Evolutionary conservation across 2,797 vertebrate species (phyloP), one percentile per base, ranked within the genome.

Genomic region (Enteromius afrohamiltoni): DNA sequence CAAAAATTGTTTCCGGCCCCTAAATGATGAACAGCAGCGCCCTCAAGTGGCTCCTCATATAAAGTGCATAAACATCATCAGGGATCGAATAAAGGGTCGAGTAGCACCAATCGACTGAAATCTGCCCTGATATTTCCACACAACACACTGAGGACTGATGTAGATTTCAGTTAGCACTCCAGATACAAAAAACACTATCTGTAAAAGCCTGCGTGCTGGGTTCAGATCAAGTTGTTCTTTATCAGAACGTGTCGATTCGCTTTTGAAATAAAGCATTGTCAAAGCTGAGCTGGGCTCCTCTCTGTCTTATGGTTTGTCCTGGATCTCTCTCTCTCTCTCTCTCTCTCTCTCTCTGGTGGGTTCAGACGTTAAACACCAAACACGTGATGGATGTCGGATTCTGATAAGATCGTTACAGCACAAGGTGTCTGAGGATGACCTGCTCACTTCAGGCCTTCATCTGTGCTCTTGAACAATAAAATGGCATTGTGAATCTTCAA

Each of bases 401-500:
- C 85, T 89, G 70, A 88, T 93, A 92, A 90, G 87, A 90, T 92
- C 91, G 93, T 92, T 92, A 94, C 90, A 87, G 87, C 80, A 93
- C 92, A 29, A 91, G 90, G 73, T 47, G 78, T 84, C 23, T 74
- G 14, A 65, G n/a, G 34, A 68, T 37, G 9, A 77, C n/a, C 5
- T 86, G 86, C 88, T 98, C 96, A 98, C 94, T 97, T 97, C 83
- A 97, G 95, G 91, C 94, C 94, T 91, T 99, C 97, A 37, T 99
- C 97, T 77, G 96, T 95, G 0, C 96, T 99, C 94, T 98, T 99
- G 93, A 99, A 99, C 97, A 96, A 95, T 91, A 99, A 96, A 85
- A 99, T 99, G 93, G 98, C 96, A 17, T 99, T 99, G 93, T 98
- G 99, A 92, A 99, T 99, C 94, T 99, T 99, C 89, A 99, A 96